A percentile compares a stretch with the other conserved stretches of the same genome.
Evolutionary conservation across 2,888 invertebrate genomes (phyloP).

Genomic region (Rhodophaea formosa): DNA sequence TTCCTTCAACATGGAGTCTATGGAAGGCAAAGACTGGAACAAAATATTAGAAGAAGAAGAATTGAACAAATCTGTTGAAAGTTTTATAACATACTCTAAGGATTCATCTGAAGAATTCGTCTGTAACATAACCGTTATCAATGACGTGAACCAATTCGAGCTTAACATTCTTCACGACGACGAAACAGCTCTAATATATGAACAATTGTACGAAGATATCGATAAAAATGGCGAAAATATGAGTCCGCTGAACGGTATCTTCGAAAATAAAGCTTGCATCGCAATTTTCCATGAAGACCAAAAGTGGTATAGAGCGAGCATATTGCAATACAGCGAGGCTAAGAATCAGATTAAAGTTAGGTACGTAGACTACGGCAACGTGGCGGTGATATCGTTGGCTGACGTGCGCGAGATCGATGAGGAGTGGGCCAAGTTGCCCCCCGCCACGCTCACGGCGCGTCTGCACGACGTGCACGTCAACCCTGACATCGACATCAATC

Average conservation of each 20-base stretch:
- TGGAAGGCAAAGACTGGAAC: slow-evolving; percentile 56
- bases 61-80: slow-evolving; percentile 30
- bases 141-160: slow-evolving; percentile 50
- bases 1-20: slow-evolving; percentile 40
- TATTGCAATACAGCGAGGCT: slow-evolving; percentile 73
- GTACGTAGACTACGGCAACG: slow-evolving; percentile 89
- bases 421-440: slow-evolving; percentile 75
- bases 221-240: slow-evolving; percentile 63
- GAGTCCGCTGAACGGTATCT: slow-evolving; percentile 65
- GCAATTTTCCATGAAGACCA: slow-evolving; percentile 82
- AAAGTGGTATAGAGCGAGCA: slow-evolving; percentile 86
- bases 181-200: slow-evolving; percentile 65
- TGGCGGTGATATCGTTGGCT: slow-evolving; percentile 69
- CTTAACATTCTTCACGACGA: slow-evolving; percentile 59
- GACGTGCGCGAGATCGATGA: slow-evolving; percentile 73
- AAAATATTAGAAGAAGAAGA: slow-evolving; percentile 52
- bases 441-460: slow-evolving; percentile 73
- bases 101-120: slow-evolving; percentile 43
- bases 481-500: slow-evolving; percentile 49
- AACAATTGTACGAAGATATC: slow-evolving; percentile 73
- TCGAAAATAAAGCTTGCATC: slow-evolving; percentile 82
- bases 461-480: slow-evolving; percentile 61
- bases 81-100: slow-evolving; percentile 44
- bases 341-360: slow-evolving; percentile 78
- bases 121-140: slow-evolving; percentile 58